Conservation (phyloP, 2,888 invertebrate species). For the Sarcophaga carnaria region DNA sequence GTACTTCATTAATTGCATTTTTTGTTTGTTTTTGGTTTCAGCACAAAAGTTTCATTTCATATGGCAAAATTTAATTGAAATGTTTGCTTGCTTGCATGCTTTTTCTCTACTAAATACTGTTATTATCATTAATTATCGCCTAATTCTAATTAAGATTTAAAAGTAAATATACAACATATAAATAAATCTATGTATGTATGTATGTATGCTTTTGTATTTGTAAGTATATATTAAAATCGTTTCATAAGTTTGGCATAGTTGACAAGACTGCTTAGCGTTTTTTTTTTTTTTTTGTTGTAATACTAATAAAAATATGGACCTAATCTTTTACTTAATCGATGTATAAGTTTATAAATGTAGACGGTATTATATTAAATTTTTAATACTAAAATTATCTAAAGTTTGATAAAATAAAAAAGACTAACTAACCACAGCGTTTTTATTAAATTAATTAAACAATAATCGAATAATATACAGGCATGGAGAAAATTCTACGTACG, state of each 20-base stretch:
- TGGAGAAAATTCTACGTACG: too few relatives aligned
- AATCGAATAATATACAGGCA: background rate
- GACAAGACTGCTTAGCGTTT: constrained; percentile 50
- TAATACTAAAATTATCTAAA: background rate
- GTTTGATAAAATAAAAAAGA: background rate
- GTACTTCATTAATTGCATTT: too few relatives aligned
- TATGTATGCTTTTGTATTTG: background rate
- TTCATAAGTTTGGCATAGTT: constrained; percentile 52
- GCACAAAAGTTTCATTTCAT: too few relatives aligned
- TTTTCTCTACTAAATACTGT: too few relatives aligned
- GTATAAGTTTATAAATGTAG: constrained; percentile 56
- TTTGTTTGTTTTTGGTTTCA: too few relatives aligned
- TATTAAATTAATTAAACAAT: background rate
- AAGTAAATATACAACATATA: constrained; percentile 6
- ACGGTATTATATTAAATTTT: constrained; percentile 45
- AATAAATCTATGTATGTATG: constrained; percentile 6
- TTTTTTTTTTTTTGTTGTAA: constrained; percentile 17
- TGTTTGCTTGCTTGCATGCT: too few relatives aligned
- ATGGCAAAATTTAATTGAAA: too few relatives aligned
- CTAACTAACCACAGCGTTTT: too few relatives aligned
- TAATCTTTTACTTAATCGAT: constrained; percentile 57
- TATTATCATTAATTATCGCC: too few relatives aligned
- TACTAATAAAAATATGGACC: constrained; percentile 54
- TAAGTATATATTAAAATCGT: background rate
- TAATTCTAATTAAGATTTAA: background rate